Conservation (phyloP, 2,113 vertebrate genomes). For the Cephalopterus ornatus region DNA sequence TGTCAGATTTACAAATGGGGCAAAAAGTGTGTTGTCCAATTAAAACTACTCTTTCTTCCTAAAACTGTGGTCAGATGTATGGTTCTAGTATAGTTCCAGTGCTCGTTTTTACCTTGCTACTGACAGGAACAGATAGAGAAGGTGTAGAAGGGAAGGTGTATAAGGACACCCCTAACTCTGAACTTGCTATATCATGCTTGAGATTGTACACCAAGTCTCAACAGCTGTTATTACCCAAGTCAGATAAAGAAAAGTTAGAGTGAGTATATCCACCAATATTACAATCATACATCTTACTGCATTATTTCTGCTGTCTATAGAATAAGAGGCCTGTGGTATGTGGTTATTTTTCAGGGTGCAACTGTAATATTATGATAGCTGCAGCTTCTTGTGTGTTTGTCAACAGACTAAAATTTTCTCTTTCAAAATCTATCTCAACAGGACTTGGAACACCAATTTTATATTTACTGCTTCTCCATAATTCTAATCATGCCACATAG, state of each 20-base stretch:
- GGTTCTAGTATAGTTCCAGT: not conserved
- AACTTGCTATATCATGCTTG: not conserved
- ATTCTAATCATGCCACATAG: not conserved
- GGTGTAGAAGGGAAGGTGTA: not conserved
- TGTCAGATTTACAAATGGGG: not conserved
- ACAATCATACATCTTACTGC: not conserved
- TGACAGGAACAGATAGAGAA: not conserved
- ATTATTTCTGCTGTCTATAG: not conserved
- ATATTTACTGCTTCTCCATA: not conserved
- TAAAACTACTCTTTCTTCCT: not conserved
- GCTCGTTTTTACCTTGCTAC: not conserved
- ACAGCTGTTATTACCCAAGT: not conserved
- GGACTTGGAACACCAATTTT: not conserved
- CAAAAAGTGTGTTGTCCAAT: not conserved
- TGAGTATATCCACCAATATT: not conserved
- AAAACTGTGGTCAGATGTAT: not conserved
- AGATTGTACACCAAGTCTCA: not conserved
- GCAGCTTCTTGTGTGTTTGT: not conserved
- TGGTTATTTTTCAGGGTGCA: not conserved
- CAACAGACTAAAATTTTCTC: not conserved
- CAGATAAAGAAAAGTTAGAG: not conserved
- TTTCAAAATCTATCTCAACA: not conserved
- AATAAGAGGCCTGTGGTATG: not conserved
- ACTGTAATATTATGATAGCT: not conserved
- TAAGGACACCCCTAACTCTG: not conserved